Conservation (phyloP, 2,797 vertebrate species). For the Hirundo rustica region DNA sequence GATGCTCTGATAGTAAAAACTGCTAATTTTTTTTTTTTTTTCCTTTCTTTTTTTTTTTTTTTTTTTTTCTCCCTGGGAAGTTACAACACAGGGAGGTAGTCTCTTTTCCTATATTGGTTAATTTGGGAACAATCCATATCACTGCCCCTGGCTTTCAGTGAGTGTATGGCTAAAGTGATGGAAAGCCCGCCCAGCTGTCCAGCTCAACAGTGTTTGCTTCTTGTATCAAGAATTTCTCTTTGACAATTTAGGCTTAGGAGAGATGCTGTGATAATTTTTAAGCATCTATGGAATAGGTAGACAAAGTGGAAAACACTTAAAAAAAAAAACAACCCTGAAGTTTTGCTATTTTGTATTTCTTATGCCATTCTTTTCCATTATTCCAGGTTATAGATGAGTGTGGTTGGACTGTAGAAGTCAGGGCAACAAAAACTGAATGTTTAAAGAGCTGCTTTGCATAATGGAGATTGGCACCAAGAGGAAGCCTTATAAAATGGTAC, state of each 20-base stretch:
- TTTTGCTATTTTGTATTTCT: neutral
- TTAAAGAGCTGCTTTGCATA: neutral
- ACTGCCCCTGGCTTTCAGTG: neutral
- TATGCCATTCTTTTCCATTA: neutral
- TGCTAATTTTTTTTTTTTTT: neutral
- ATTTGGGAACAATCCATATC: neutral
- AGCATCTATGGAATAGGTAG: fast-evolving
- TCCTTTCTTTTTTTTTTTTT: neutral
- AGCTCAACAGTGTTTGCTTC: neutral
- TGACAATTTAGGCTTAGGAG: neutral
- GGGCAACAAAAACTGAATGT: neutral
- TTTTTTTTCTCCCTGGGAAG: fast-evolving
- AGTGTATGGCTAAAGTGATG: neutral
- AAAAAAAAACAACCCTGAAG: fast-evolving
- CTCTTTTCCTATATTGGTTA: neutral
- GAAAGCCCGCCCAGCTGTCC: neutral
- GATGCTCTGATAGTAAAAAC: neutral
- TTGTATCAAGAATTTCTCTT: neutral
- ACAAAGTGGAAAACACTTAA: neutral
- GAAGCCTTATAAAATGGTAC: neutral
- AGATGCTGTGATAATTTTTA: neutral
- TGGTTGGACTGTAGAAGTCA: neutral
- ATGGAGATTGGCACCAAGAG: neutral
- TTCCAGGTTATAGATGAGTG: neutral
- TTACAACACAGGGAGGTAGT: neutral